Conservation (phyloP, 2,888 invertebrate genomes). For the Galerucella pusilla region DNA sequence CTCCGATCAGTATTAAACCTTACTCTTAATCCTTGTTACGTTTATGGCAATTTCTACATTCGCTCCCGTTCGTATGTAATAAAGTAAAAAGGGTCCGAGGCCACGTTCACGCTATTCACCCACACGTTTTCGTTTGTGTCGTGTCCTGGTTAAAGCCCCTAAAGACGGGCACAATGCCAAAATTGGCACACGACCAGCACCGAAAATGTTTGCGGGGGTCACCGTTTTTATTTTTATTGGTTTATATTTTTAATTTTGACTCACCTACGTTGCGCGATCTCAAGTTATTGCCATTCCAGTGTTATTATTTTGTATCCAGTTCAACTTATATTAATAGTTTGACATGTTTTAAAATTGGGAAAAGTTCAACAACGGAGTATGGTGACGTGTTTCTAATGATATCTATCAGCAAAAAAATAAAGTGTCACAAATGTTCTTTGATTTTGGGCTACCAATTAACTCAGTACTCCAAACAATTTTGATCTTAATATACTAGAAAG, state of each 20-base stretch:
- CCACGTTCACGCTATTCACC: slow-evolving; percentile 50
- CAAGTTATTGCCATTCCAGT: slow-evolving; percentile 1
- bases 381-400: not conserved
- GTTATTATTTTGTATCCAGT: not conserved
- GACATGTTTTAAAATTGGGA: not conserved
- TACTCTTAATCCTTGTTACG: not conserved
- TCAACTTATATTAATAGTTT: not conserved
- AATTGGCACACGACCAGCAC: slow-evolving; percentile 56
- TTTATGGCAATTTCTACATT: slow-evolving; percentile 2
- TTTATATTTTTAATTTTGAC: slow-evolving; percentile 17
- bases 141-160: slow-evolving; percentile 50
- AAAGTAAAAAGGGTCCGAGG: slow-evolving; percentile 43
- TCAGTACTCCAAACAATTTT: too few relatives aligned
- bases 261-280: not conserved
- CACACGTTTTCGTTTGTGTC: slow-evolving; percentile 55
- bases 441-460: too few relatives aligned
- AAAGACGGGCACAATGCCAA: slow-evolving; percentile 54
- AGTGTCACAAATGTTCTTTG: too few relatives aligned
- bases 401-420: too few relatives aligned
- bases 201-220: slow-evolving; percentile 51
- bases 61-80: slow-evolving; percentile 32
- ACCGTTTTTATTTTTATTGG: slow-evolving; percentile 14
- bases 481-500: too few relatives aligned
- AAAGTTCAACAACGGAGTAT: not conserved
- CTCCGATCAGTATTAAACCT: not conserved